Evolutionary conservation across 2,888 invertebrate genomes (phyloP).

Genomic region (Agriopis marginaria): DNA sequence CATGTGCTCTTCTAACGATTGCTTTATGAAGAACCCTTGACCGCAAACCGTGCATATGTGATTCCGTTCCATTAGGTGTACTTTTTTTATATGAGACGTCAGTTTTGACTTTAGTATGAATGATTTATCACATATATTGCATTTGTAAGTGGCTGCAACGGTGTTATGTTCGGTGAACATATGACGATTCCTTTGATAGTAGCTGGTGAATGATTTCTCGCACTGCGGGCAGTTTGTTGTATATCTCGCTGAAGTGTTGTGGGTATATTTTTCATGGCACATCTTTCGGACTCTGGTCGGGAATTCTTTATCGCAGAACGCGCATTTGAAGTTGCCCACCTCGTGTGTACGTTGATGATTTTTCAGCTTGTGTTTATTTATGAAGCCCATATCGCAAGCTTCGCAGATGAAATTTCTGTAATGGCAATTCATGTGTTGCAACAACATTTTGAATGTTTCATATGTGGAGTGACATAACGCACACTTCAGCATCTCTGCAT

Average conservation of each 20-base stretch:
- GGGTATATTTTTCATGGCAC: conserved; percentile 77
- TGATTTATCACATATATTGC: conserved; percentile 76
- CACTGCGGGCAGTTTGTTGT: conserved; percentile 77
- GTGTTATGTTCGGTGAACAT: conserved; percentile 74
- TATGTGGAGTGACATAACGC: conserved; percentile 70
- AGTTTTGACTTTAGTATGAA: conserved; percentile 76
- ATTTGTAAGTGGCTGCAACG: conserved; percentile 70
- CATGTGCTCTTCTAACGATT: conserved; percentile 77
- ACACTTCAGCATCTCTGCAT: conserved; percentile 64
- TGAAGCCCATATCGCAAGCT: conserved; percentile 73
- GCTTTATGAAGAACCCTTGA: conserved; percentile 76
- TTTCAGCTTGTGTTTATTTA: conserved; percentile 71
- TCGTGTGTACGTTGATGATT: conserved; percentile 75
- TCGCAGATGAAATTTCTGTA: conserved; percentile 77
- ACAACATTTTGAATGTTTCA: conserved; percentile 75
- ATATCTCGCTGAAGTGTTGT: conserved; percentile 68
- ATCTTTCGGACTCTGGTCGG: conserved; percentile 65
- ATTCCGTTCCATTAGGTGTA: conserved; percentile 77
- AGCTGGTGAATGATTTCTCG: conserved; percentile 71
- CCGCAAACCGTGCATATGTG: conserved; percentile 77
- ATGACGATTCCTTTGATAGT: conserved; percentile 75
- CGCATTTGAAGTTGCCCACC: conserved; percentile 68
- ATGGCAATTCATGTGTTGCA: conserved; percentile 79
- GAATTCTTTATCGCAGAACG: conserved; percentile 73
- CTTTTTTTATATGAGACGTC: conserved; percentile 76